phyloP scores from a whole-genome alignment of 2,113 vertebrate species.

The Antennarius striatus region DNA sequence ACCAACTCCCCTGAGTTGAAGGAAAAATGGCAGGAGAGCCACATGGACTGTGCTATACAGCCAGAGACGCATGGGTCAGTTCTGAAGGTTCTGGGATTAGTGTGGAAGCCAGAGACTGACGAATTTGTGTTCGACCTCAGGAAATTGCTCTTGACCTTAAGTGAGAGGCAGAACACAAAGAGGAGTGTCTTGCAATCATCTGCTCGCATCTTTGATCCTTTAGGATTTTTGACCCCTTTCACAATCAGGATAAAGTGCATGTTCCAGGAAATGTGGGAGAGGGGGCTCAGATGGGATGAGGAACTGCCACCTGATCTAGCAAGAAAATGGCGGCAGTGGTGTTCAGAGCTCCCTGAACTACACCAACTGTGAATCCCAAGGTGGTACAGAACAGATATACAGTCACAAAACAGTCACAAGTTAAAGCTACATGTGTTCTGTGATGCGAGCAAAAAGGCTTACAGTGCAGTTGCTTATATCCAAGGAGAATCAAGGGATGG shows the following conservation, averaged over 20 bases:
- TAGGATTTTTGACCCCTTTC: constrained; percentile 27
- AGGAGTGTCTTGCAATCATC: constrained; percentile 29
- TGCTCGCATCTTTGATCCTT: constrained; percentile 17
- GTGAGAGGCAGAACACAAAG: constrained; percentile 11
- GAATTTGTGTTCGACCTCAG: constrained; percentile 32
- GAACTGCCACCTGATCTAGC: background rate
- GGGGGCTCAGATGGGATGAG: constrained; percentile 24
- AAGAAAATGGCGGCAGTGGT: no score
- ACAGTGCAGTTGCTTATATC: no score
- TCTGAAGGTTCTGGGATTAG: constrained; percentile 29
- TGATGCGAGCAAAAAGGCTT: no score
- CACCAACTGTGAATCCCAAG: no score
- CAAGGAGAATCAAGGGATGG: no score
- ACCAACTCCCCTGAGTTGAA: constrained; percentile 29
- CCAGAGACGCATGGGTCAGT: constrained; percentile 11
- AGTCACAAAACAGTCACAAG: no score
- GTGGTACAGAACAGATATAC: no score
- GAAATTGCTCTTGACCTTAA: background rate
- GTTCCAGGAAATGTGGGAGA: constrained; percentile 35
- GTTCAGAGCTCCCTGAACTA: no score
- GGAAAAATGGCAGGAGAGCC: constrained; percentile 9
- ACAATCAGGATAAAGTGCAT: constrained; percentile 20
- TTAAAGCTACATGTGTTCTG: no score
- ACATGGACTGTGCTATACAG: background rate
- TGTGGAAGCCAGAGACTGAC: constrained; percentile 22